Evolutionary conservation across 2,797 vertebrate species (phyloP).

Genomic region (Oreochromis grahami): DNA sequence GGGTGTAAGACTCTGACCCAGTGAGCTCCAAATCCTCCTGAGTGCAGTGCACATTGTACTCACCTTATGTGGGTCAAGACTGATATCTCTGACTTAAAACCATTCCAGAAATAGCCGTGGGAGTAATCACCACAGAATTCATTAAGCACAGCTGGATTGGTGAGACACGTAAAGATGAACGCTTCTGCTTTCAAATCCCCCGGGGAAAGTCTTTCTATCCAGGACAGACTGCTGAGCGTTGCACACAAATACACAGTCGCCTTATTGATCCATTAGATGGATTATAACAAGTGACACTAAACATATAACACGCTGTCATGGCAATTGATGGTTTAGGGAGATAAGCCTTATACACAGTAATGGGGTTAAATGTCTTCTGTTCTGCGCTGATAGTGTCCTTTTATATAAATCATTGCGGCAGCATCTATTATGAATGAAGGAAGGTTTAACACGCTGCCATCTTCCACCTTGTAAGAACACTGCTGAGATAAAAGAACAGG

Average conservation of each 20-base stretch:
- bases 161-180: slow-evolving; percentile 25
- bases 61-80: slow-evolving; percentile 66
- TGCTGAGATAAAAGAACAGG: not conserved
- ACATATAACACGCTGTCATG: not conserved
- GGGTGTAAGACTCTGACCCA: not conserved
- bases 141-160: slow-evolving; percentile 64
- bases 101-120: slow-evolving; percentile 54
- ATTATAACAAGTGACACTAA: slow-evolving; percentile 1
- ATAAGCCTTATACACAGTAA: not conserved
- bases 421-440: slow-evolving; percentile 49
- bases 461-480: not conserved
- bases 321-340: slow-evolving; percentile 1
- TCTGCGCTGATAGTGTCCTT: slow-evolving; percentile 11
- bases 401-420: slow-evolving; percentile 27
- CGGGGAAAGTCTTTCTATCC: not conserved
- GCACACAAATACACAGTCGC: slow-evolving; percentile 2
- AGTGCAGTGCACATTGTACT: slow-evolving; percentile 30
- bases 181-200: not conserved
- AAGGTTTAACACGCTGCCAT: not conserved
- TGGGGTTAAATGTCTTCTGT: not conserved
- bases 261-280: slow-evolving; percentile 7
- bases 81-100: slow-evolving; percentile 53
- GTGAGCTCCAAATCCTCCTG: slow-evolving; percentile 16
- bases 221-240: not conserved
- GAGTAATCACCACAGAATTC: slow-evolving; percentile 62